Evolutionary conservation across 2,888 invertebrate species (phyloP).

Genomic region (Drosophila prolongata): DNA sequence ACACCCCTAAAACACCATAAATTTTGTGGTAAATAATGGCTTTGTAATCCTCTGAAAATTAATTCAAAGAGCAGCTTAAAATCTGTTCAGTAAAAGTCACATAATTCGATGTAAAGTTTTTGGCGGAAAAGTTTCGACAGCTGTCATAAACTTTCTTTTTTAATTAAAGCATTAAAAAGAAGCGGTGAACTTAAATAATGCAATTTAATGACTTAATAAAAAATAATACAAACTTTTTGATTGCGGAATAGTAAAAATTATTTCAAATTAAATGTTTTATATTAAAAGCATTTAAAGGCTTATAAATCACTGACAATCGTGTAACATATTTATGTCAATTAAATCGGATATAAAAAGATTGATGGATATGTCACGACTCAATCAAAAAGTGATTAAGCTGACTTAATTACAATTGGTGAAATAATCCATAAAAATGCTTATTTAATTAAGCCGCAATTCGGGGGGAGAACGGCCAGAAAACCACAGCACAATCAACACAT

Average conservation of each 20-base stretch:
- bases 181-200: neutral
- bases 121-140: conserved; percentile 17
- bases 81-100: neutral
- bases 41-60: neutral
- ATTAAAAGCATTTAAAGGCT: neutral
- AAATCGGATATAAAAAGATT: neutral
- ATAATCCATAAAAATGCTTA: conserved; percentile 4
- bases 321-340: neutral
- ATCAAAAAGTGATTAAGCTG: neutral
- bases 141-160: conserved; percentile 13
- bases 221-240: neutral
- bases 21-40: neutral
- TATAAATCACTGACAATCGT: neutral
- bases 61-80: conserved; percentile 3
- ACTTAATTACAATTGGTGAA: neutral
- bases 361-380: neutral
- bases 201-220: conserved; percentile 2
- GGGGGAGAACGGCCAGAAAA: conserved; percentile 1
- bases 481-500: conserved; percentile 6
- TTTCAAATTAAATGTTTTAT: neutral
- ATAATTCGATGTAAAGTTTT: conserved; percentile 5
- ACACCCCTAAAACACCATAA: too few relatives aligned
- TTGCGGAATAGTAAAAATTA: too few relatives aligned
- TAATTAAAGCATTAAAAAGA: conserved; percentile 1
- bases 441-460: conserved; percentile 19